Conservation (phyloP, 2,888 invertebrate species). For the Standfussiana lucernea region DNA sequence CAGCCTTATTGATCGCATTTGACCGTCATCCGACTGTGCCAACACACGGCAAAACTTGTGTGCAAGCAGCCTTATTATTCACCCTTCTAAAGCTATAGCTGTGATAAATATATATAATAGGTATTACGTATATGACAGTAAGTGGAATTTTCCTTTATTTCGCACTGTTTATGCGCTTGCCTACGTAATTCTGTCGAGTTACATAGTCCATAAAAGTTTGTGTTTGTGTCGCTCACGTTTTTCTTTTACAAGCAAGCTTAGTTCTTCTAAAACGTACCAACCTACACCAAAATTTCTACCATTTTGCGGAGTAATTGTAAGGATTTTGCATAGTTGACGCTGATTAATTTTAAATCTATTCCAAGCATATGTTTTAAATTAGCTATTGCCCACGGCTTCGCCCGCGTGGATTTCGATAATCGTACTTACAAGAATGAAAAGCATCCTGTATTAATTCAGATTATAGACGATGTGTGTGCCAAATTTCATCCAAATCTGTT, state of each 20-base stretch:
- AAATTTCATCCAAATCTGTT: no score
- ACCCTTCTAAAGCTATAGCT: slow-evolving; percentile 25
- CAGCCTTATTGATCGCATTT: not conserved
- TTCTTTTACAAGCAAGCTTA: slow-evolving; percentile 2
- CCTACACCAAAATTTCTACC: not conserved
- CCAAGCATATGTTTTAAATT: not conserved
- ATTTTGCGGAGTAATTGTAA: not conserved
- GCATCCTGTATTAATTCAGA: no score
- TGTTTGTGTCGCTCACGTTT: slow-evolving; percentile 7
- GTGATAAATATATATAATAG: slow-evolving; percentile 51
- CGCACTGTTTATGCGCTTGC: slow-evolving; percentile 25
- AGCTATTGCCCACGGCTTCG: no score
- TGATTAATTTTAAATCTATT: not conserved
- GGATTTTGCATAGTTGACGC: no score
- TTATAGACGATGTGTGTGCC: no score
- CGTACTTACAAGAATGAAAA: no score
- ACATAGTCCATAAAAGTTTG: slow-evolving; percentile 28
- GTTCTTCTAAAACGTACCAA: not conserved
- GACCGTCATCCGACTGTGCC: not conserved
- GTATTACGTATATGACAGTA: slow-evolving; percentile 31
- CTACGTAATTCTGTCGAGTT: slow-evolving; percentile 37
- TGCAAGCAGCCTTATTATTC: not conserved
- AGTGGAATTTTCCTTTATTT: slow-evolving; percentile 37
- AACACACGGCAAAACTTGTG: not conserved
- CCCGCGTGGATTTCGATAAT: no score